Percentiles rank a stretch among this genome's conserved stretches.
Evolutionary conservation across 2,888 invertebrate genomes (phyloP).

Genomic region (Drosophila anomalipes): DNA sequence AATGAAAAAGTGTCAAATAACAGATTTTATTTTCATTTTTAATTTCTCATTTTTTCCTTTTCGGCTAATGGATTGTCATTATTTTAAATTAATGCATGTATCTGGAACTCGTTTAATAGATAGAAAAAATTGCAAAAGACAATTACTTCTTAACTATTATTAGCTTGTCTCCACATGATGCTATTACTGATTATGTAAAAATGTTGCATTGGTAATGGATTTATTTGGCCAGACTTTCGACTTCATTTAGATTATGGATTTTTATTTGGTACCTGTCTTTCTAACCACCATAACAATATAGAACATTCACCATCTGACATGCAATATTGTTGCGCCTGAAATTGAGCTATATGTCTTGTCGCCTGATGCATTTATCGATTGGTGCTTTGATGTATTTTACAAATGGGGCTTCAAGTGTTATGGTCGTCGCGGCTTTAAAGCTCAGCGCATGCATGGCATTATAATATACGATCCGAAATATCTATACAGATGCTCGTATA

Average conservation of each 20-base stretch:
- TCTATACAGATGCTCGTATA: slow-evolving; percentile 6
- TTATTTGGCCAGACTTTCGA: background rate
- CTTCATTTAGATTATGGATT: background rate
- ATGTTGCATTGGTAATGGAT: background rate
- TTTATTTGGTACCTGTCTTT: background rate
- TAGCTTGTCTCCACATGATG: background rate
- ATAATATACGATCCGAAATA: slow-evolving; percentile 30
- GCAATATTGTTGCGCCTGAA: slow-evolving; percentile 22
- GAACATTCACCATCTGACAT: slow-evolving; percentile 15
- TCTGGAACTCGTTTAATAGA: background rate
- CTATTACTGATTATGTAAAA: background rate
- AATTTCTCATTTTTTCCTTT: background rate
- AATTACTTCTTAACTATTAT: background rate
- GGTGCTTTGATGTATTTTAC: slow-evolving; percentile 39
- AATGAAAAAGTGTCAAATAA: background rate
- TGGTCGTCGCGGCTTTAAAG: slow-evolving; percentile 40
- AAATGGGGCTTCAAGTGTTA: slow-evolving; percentile 40
- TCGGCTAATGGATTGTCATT: background rate
- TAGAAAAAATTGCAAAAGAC: background rate
- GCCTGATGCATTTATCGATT: slow-evolving; percentile 25
- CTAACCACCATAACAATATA: background rate
- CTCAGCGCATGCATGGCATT: slow-evolving; percentile 35
- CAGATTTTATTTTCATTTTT: background rate
- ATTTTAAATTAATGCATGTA: background rate
- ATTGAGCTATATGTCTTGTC: slow-evolving; percentile 29